A percentile compares a stretch with the other conserved stretches of the same genome.
These are phyloP conservation scores for Agrotis puta DNA, from an alignment of 2,888 invertebrate species.

Conservation along the genomic window DNA sequence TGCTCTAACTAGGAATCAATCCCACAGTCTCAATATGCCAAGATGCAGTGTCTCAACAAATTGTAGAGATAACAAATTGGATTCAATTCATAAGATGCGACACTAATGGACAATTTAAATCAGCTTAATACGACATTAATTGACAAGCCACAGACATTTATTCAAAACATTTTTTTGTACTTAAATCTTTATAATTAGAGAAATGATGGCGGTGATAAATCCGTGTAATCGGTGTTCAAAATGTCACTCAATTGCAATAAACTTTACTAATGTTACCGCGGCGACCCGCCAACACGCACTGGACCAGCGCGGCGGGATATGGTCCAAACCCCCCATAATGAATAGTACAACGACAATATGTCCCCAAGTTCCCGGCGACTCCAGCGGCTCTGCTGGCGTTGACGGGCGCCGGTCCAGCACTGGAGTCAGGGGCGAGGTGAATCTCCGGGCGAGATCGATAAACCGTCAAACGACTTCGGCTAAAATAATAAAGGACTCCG, in stretches of 20 bases:
- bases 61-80: constrained; percentile 33
- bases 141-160: constrained; percentile 26
- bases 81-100: constrained; percentile 12
- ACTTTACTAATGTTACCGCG: constrained; percentile 25
- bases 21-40: no score
- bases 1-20: no score
- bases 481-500: no score
- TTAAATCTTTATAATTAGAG: constrained; percentile 18
- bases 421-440: neutral
- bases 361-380: neutral
- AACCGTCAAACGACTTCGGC: no score
- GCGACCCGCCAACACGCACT: neutral
- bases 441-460: no score
- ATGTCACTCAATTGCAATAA: constrained; percentile 24
- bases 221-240: constrained; percentile 22
- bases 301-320: neutral
- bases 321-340: neutral
- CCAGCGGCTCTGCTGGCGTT: neutral
- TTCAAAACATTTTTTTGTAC: constrained; percentile 35
- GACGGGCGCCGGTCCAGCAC: neutral
- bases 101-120: constrained; percentile 58
- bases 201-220: constrained; percentile 37
- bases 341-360: neutral
- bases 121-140: constrained; percentile 47
- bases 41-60: neutral